Evolutionary conservation across 2,113 vertebrate genomes (phyloP).

Genomic region (Anser brachyrhynchus): DNA sequence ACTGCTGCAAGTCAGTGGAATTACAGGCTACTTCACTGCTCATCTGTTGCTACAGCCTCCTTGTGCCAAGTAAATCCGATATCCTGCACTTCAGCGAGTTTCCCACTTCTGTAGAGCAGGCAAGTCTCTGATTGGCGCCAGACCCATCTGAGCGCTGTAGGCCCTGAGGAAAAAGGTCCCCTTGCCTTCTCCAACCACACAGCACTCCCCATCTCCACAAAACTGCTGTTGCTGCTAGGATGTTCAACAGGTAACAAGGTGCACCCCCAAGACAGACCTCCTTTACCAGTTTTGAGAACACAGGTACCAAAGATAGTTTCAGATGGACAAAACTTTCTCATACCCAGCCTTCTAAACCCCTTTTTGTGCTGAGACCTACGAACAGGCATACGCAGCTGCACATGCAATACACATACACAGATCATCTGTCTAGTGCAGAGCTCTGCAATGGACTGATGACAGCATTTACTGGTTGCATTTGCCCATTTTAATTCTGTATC

Average conservation of each 20-base stretch:
- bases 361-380: not conserved
- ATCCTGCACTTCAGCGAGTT: accelerated
- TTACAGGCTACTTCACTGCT: not conserved
- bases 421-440: not conserved
- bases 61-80: not conserved
- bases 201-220: not conserved
- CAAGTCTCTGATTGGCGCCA: not conserved
- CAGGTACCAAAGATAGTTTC: not conserved
- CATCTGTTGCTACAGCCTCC: not conserved
- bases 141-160: not conserved
- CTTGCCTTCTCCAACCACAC: not conserved
- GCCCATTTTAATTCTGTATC: not conserved
- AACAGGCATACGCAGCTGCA: not conserved
- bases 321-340: not conserved
- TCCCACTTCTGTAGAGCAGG: not conserved
- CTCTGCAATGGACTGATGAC: not conserved
- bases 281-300: not conserved
- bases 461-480: not conserved
- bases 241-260: not conserved
- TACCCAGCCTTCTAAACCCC: not conserved
- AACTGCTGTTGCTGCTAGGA: not conserved
- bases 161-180: not conserved
- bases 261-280: accelerated
- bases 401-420: not conserved
- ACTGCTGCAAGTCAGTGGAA: not conserved